Evolutionary conservation across 2,888 invertebrate species (phyloP).

Genomic region (Epinotia nisella): DNA sequence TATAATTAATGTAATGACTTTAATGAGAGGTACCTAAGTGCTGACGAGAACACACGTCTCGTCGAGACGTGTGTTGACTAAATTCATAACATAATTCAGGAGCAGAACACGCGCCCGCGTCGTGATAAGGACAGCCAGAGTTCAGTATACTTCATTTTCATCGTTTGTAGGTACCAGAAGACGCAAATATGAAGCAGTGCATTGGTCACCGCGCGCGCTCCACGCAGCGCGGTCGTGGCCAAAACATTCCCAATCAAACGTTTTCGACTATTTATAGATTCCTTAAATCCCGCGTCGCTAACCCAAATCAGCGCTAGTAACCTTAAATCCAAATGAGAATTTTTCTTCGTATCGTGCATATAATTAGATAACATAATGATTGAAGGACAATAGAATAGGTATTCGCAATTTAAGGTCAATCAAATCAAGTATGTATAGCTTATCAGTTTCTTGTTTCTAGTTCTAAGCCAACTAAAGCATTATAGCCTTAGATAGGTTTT

Average conservation of each 20-base stretch:
- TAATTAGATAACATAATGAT: neutral
- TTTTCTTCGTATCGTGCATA: neutral
- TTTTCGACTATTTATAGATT: constrained; percentile 43
- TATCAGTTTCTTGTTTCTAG: constrained; percentile 19
- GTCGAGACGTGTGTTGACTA: no score
- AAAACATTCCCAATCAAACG: constrained; percentile 43
- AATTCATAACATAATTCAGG: constrained; percentile 34
- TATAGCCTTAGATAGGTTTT: no score
- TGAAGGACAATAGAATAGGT: neutral
- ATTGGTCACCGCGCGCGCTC: constrained; percentile 21
- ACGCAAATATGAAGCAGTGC: constrained; percentile 23
- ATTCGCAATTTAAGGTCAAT: neutral
- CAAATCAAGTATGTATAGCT: neutral
- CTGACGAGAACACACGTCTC: neutral
- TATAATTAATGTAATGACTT: no score
- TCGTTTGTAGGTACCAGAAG: constrained; percentile 16
- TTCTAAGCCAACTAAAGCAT: constrained; percentile 11
- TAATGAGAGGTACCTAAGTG: neutral
- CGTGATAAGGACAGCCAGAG: constrained; percentile 27
- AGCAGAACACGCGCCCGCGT: constrained; percentile 24
- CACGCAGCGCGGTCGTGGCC: constrained; percentile 38
- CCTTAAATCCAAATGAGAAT: constrained; percentile 1
- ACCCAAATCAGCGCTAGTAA: constrained; percentile 27
- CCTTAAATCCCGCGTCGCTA: constrained; percentile 41
- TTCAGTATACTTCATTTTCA: constrained; percentile 23